These are phyloP conservation scores for Brachyptera putata DNA, from an alignment of 2,888 invertebrate genomes.

Conservation along the genomic window DNA sequence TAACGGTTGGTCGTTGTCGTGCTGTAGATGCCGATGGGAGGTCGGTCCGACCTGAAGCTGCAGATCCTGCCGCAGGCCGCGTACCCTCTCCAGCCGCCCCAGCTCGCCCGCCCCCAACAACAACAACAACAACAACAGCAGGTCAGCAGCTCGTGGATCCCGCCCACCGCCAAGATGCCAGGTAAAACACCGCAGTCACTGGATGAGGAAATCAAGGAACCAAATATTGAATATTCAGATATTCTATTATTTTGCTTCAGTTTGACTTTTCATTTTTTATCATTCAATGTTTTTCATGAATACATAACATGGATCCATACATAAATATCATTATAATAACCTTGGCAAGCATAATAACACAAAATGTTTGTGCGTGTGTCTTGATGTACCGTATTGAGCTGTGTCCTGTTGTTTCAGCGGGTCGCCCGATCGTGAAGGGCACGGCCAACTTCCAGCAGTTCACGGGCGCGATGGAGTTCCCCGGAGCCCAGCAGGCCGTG, in stretches of 20 bases:
- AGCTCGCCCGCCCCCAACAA: constrained; percentile 5
- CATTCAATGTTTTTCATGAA: too few species aligned
- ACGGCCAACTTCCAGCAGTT: constrained; percentile 42
- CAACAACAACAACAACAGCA: constrained; percentile 35
- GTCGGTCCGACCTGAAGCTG: not conserved
- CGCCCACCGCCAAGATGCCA: constrained; percentile 39
- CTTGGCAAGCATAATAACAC: too few species aligned
- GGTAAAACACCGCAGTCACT: too few species aligned
- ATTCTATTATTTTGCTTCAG: too few species aligned
- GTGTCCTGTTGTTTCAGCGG: constrained; percentile 38
- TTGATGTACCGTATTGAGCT: too few species aligned
- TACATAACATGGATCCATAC: too few species aligned
- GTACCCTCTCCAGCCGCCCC: not conserved
- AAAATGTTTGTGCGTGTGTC: too few species aligned
- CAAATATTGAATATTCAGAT: too few species aligned
- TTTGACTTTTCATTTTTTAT: too few species aligned
- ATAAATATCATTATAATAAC: too few species aligned
- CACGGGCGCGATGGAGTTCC: constrained; percentile 1
- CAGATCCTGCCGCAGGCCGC: not conserved
- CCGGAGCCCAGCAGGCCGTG: not conserved
- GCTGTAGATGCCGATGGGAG: not conserved
- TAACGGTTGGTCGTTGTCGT: too few species aligned
- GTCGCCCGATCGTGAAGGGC: constrained; percentile 57
- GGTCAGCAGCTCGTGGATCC: constrained; percentile 39
- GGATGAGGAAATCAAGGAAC: too few species aligned